Percentiles rank a stretch among this genome's conserved stretches.
phyloP scores from a whole-genome alignment of 2,888 invertebrate genomes.

The Stenodera caucasica region DNA sequence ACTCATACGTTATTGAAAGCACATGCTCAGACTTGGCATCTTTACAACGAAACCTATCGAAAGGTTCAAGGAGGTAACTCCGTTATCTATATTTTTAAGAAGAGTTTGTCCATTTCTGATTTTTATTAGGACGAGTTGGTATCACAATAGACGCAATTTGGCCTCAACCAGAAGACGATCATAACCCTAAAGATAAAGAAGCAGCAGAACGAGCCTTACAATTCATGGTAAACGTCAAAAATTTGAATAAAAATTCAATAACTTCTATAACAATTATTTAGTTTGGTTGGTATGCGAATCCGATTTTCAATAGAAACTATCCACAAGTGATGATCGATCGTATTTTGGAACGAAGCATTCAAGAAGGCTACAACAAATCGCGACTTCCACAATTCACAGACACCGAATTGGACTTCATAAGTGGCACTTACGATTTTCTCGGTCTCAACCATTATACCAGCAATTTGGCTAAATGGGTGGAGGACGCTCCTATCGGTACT shows the following conservation, averaged over 20 bases:
- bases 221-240: slow-evolving; percentile 16
- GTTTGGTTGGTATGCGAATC: slow-evolving; percentile 48
- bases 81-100: slow-evolving; percentile 1
- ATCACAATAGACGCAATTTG: slow-evolving; percentile 59
- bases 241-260: neutral
- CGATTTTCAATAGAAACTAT: slow-evolving; percentile 60
- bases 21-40: slow-evolving; percentile 66
- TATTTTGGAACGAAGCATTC: slow-evolving; percentile 55
- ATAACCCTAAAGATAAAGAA: slow-evolving; percentile 53
- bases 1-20: slow-evolving; percentile 65
- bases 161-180: slow-evolving; percentile 56
- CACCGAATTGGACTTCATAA: slow-evolving; percentile 52
- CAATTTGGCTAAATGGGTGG: slow-evolving; percentile 48
- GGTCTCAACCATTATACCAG: slow-evolving; percentile 66
- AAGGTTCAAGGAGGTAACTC: slow-evolving; percentile 13
- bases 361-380: slow-evolving; percentile 57
- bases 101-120: neutral
- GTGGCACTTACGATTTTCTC: slow-evolving; percentile 62
- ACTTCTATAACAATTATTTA: slow-evolving; percentile 13
- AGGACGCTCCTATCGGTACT: slow-evolving; percentile 49
- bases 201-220: slow-evolving; percentile 57
- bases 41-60: slow-evolving; percentile 64
- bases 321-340: slow-evolving; percentile 57
- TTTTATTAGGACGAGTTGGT: slow-evolving; percentile 58
- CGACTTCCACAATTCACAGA: slow-evolving; percentile 58